A percentile compares a stretch with the other conserved stretches of the same genome.
Evolutionary conservation across 2,113 vertebrate species (phyloP).

Genomic region (Arothron firmamentum): DNA sequence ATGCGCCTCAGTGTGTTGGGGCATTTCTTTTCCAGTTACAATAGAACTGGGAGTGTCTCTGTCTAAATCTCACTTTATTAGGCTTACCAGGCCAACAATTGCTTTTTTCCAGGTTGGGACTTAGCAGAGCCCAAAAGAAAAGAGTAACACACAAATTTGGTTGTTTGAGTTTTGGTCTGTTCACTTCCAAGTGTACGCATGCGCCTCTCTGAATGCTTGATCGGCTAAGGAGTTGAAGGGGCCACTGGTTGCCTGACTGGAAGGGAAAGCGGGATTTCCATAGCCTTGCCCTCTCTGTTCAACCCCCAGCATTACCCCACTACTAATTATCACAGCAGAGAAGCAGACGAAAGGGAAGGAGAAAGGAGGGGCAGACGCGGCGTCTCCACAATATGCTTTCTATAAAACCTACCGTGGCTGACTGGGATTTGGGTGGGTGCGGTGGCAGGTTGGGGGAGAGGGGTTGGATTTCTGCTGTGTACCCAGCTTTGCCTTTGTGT

Average conservation of each 20-base stretch:
- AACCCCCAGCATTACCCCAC: conserved; percentile 47
- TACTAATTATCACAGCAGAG: conserved; percentile 66
- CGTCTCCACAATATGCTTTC: conserved; percentile 63
- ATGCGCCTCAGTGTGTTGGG: conserved; percentile 54
- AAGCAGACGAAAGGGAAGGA: conserved; percentile 34
- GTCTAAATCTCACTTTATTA: conserved; percentile 22
- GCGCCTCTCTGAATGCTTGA: conserved; percentile 23
- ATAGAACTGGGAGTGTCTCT: conserved; percentile 46
- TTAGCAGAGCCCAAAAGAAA: conserved; percentile 10
- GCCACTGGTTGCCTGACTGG: conserved; percentile 52
- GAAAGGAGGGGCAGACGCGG: conserved; percentile 27
- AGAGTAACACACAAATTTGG: conserved; percentile 15
- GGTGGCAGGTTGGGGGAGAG: conserved; percentile 30
- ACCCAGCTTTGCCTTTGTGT: conserved; percentile 30
- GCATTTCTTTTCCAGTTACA: conserved; percentile 55
- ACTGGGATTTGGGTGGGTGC: conserved; percentile 49
- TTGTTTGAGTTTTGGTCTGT: conserved; percentile 11
- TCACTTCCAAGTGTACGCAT: conserved; percentile 29
- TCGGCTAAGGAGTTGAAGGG: conserved; percentile 28
- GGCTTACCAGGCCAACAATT: neutral
- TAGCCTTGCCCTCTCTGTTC: conserved; percentile 37
- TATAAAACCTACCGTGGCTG: conserved; percentile 49
- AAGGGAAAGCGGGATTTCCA: conserved; percentile 65
- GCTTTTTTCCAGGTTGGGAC: conserved; percentile 10
- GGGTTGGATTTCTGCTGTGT: conserved; percentile 42